Conservation (phyloP, 2,888 invertebrate genomes). For the Tinea semifulvella region DNA sequence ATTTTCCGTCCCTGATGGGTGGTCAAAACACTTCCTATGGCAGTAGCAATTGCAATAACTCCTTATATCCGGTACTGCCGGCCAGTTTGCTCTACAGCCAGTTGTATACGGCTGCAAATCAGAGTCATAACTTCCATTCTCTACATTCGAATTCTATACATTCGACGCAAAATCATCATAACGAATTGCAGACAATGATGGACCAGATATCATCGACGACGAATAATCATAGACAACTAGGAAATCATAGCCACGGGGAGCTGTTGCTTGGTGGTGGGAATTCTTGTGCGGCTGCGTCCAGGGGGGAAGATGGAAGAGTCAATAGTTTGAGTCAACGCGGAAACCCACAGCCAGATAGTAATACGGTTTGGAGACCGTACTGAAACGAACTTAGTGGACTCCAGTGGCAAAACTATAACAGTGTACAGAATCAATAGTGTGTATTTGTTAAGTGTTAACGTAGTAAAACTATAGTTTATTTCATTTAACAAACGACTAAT, state of each 20-base stretch:
- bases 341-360: slow-evolving; percentile 69
- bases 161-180: slow-evolving; percentile 71
- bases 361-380: slow-evolving; percentile 83
- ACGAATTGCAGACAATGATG: slow-evolving; percentile 79
- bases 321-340: slow-evolving; percentile 64
- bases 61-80: slow-evolving; percentile 80
- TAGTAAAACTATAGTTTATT: too few relatives aligned
- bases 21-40: slow-evolving; percentile 69
- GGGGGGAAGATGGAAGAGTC: slow-evolving; percentile 67
- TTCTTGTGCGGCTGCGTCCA: slow-evolving; percentile 67
- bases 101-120: slow-evolving; percentile 81
- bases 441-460: too few relatives aligned
- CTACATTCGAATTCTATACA: slow-evolving; percentile 73
- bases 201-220: slow-evolving; percentile 77
- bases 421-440: too few relatives aligned
- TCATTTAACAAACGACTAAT: too few relatives aligned
- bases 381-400: slow-evolving; percentile 51
- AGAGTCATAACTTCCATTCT: slow-evolving; percentile 76
- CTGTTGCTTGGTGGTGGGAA: slow-evolving; percentile 66
- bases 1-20: slow-evolving; percentile 72
- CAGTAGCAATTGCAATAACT: slow-evolving; percentile 74
- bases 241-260: slow-evolving; percentile 46
- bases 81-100: slow-evolving; percentile 86
- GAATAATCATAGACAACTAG: slow-evolving; percentile 60
- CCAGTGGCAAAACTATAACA: too few relatives aligned